phyloP scores from a whole-genome alignment of 2,888 invertebrate species.

The Andricus curvator region DNA sequence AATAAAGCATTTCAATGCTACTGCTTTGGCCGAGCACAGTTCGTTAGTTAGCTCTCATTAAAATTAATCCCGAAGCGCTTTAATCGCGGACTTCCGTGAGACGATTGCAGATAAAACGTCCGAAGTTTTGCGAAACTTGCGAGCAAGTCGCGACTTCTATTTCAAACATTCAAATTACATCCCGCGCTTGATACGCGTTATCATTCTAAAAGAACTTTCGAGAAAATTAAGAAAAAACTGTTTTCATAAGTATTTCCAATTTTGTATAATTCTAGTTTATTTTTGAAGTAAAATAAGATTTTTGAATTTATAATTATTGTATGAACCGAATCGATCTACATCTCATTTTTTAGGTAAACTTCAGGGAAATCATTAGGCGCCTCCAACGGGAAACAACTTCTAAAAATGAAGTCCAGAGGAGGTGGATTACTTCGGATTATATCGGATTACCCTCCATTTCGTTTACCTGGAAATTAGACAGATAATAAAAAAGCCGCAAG shows the following conservation, averaged over 20 bases:
- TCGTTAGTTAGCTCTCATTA: constrained; percentile 53
- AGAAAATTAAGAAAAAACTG: background rate
- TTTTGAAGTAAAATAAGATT: too few species aligned
- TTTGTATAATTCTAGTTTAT: background rate
- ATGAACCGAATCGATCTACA: too few species aligned
- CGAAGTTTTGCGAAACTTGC: constrained; percentile 46
- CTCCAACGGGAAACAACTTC: too few species aligned
- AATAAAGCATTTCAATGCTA: constrained; percentile 62
- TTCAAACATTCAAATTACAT: constrained; percentile 39
- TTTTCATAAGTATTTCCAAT: background rate
- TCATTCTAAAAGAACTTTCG: constrained; percentile 19
- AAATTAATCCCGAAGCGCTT: constrained; percentile 55
- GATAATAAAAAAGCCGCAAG: too few species aligned
- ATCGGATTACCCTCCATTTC: too few species aligned
- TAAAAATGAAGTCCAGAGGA: too few species aligned
- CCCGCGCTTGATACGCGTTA: constrained; percentile 18
- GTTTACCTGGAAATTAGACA: too few species aligned
- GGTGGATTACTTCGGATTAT: too few species aligned
- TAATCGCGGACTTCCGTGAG: constrained; percentile 41
- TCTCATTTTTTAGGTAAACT: too few species aligned
- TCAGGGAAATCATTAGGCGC: too few species aligned
- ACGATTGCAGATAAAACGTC: constrained; percentile 49
- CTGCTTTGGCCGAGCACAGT: constrained; percentile 46
- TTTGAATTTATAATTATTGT: too few species aligned
- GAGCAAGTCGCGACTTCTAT: constrained; percentile 40